Evolutionary conservation across 2,888 invertebrate genomes (phyloP).

Genomic region (Rhingia rostrata): DNA sequence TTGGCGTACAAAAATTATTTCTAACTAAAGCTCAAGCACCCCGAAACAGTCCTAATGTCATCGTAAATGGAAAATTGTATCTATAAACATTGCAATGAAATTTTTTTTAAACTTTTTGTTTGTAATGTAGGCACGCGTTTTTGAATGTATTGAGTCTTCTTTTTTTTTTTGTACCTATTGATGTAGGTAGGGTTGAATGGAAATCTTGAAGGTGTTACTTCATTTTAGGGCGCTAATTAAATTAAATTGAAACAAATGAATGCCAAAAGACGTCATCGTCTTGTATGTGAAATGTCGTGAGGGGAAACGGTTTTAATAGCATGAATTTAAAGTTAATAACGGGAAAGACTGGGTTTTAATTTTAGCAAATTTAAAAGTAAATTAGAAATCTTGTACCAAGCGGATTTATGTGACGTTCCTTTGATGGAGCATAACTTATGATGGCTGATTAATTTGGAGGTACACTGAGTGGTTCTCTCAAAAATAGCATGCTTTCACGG

Average conservation of each 20-base stretch:
- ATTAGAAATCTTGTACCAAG: background rate
- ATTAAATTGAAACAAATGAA: constrained; percentile 40
- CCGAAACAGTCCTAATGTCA: constrained; percentile 2
- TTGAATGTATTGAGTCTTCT: too few species aligned
- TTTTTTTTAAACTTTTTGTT: background rate
- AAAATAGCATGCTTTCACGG: too few species aligned
- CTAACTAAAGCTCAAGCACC: background rate
- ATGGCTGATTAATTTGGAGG: too few species aligned
- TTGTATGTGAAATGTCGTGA: constrained; percentile 2
- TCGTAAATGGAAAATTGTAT: constrained; percentile 10
- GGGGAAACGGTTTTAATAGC: constrained; percentile 8
- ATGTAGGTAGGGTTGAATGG: too few species aligned
- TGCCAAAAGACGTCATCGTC: constrained; percentile 25
- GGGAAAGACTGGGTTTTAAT: constrained; percentile 30
- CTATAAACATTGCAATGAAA: background rate
- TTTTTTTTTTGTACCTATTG: background rate
- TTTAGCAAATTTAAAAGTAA: constrained; percentile 1
- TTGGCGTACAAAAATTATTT: background rate
- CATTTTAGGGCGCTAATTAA: constrained; percentile 29
- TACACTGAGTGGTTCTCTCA: too few species aligned
- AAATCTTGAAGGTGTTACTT: background rate
- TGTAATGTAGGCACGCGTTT: background rate
- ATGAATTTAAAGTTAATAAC: background rate
- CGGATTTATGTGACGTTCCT: too few species aligned
- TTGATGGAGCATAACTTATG: too few species aligned